These are phyloP conservation scores for Eonycteris spelaea DNA, from an alignment of 2,113 vertebrate genomes.

Conservation along the genomic window DNA sequence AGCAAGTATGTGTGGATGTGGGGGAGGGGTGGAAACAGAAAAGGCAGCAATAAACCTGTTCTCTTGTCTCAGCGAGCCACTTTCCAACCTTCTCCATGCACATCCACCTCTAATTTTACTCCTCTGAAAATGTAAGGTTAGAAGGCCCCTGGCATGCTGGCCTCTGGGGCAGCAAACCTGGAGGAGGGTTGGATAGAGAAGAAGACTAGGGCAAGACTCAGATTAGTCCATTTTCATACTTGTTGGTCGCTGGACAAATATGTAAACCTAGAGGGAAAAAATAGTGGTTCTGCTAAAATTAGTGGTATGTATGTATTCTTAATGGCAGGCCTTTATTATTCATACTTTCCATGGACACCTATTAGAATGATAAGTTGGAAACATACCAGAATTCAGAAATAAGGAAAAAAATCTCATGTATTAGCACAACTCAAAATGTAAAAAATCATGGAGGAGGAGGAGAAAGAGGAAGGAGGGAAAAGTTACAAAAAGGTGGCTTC, in stretches of 20 bases:
- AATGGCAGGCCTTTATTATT: background rate
- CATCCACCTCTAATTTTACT: background rate
- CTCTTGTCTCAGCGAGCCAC: background rate
- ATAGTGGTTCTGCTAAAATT: background rate
- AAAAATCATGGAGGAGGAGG: background rate
- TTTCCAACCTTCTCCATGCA: background rate
- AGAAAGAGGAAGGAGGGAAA: background rate
- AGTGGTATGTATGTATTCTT: background rate
- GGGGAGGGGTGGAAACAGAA: background rate
- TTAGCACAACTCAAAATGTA: background rate
- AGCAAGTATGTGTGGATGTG: background rate
- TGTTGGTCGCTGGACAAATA: background rate
- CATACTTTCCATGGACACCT: background rate
- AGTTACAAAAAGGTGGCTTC: background rate
- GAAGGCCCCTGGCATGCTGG: background rate
- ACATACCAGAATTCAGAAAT: background rate
- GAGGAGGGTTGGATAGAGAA: background rate
- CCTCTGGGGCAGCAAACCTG: background rate
- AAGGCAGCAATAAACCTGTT: background rate
- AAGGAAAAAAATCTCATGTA: background rate
- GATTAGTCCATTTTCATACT: background rate
- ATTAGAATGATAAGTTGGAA: background rate
- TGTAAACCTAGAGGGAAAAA: background rate
- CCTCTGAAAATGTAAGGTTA: background rate
- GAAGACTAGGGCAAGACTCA: background rate